Conservation (phyloP, 2,888 invertebrate genomes). For the Phengaris alcon region DNA sequence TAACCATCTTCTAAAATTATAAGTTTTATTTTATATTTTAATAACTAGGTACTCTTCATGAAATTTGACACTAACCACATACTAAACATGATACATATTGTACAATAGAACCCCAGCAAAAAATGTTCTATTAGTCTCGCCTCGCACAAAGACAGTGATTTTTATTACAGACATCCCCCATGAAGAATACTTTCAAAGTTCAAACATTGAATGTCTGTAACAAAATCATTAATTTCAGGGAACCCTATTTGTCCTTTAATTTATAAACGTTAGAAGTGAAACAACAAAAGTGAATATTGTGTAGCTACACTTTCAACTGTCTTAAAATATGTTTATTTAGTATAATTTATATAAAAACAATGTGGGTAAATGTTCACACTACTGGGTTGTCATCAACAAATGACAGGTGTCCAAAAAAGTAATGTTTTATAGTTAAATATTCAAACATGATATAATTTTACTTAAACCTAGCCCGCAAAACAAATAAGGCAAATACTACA, state of each 20-base stretch:
- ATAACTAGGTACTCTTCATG: conserved; percentile 27
- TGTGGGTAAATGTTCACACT: conserved; percentile 24
- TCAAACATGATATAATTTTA: conserved; percentile 63
- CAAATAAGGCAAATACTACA: conserved; percentile 74
- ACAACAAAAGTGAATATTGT: conserved; percentile 30
- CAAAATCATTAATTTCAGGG: background rate
- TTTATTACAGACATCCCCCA: background rate
- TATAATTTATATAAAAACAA: conserved; percentile 29
- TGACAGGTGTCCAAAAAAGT: conserved; percentile 19
- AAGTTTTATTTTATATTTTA: conserved; percentile 19
- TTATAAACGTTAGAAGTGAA: conserved; percentile 26
- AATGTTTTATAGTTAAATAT: conserved; percentile 31
- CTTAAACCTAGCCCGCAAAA: conserved; percentile 68
- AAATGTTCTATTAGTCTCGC: too few relatives aligned
- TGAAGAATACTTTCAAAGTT: background rate
- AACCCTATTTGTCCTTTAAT: background rate
- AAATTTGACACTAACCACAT: conserved; percentile 20
- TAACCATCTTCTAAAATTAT: conserved; percentile 11
- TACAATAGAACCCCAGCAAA: background rate
- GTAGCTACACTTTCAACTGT: conserved; percentile 28
- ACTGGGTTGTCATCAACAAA: conserved; percentile 17
- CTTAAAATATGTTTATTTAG: conserved; percentile 21
- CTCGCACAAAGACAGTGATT: background rate
- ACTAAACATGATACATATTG: conserved; percentile 21
- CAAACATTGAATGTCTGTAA: background rate